Evolutionary conservation across 2,797 vertebrate genomes (phyloP).

Genomic region (Telmatherina bonti): DNA sequence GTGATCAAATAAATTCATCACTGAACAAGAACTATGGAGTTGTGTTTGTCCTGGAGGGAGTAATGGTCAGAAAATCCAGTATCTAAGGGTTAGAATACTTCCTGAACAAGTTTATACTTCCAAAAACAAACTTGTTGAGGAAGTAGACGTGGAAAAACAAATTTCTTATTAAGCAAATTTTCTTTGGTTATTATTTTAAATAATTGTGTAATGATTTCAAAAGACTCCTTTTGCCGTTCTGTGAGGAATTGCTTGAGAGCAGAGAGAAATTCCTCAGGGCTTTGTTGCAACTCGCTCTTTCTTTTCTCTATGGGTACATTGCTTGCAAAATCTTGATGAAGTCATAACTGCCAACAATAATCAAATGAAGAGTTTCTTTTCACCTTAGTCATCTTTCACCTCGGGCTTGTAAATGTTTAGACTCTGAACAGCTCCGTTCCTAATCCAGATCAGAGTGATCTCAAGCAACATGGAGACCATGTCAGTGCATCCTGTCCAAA

Average conservation of each 20-base stretch:
- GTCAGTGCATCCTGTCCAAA: background rate
- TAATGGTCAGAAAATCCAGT: conserved; percentile 29
- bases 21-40: no score
- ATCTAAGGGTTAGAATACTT: conserved; percentile 56
- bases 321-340: conserved; percentile 62
- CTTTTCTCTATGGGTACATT: conserved; percentile 28
- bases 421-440: conserved; percentile 2
- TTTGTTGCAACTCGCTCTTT: conserved; percentile 70
- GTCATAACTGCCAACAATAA: conserved; percentile 46
- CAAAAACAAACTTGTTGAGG: conserved; percentile 54
- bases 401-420: conserved; percentile 10
- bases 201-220: conserved; percentile 15
- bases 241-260: conserved; percentile 44
- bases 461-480: background rate
- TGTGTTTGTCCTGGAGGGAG: no score
- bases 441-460: background rate
- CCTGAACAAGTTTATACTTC: conserved; percentile 40
- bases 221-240: conserved; percentile 36
- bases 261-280: conserved; percentile 62
- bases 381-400: conserved; percentile 62
- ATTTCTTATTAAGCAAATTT: conserved; percentile 19
- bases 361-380: conserved; percentile 51
- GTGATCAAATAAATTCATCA: no score
- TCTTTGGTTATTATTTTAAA: conserved; percentile 44
- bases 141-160: conserved; percentile 56